Evolutionary conservation across 35 echinoderm and acorn worm species (phyloP), one percentile per base, ranked within the genome.

Genomic region (Acanthaster planci): DNA sequence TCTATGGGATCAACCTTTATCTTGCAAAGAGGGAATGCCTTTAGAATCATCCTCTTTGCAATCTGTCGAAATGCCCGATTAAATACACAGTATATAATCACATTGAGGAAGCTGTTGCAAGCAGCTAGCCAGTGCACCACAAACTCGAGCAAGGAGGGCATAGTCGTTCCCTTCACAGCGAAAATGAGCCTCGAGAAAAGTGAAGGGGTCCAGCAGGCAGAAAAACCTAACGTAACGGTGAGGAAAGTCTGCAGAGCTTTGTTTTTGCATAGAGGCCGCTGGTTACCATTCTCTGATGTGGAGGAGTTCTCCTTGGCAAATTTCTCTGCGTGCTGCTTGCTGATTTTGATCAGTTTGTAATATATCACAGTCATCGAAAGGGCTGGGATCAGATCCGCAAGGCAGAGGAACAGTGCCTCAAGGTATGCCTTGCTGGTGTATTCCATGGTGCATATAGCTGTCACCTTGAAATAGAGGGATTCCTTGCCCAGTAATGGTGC

Each of bases 211-310:
- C 34, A 72, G 34, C 64, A 72, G 26, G 26, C 64, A 29, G 64
- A 26, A 29, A 72, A 72, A 14, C 26, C 34, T 34, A 72, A 72
- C 29, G 64, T 72, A 35, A 72, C 64, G 34, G 15, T 34, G 14
- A 72, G 64, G 64, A 72, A 72, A 2, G 64, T 72, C 64, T 29
- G 26, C 26, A 72, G 64, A 72, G 64, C 64, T 72, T 29, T 72
- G 64, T 72, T 72, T 30, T 72, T 8, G 10, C 30, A 6, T 12
- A 47, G 42, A 47, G 42, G 42, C 42, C 42, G 42, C 42, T 47
- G 42, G 12, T 12, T 4, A 47, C 4, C 42, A 47, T 47, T 79
- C 37, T 31, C 7, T 19, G 8, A 5, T 7, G 38, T 79, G 7
- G 40, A 21, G 27, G 21, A 39, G 77, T 36, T n/a, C 40, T 79